Conservation (phyloP, 2,888 invertebrate species). For the Chamaedrilus cognettii region DNA sequence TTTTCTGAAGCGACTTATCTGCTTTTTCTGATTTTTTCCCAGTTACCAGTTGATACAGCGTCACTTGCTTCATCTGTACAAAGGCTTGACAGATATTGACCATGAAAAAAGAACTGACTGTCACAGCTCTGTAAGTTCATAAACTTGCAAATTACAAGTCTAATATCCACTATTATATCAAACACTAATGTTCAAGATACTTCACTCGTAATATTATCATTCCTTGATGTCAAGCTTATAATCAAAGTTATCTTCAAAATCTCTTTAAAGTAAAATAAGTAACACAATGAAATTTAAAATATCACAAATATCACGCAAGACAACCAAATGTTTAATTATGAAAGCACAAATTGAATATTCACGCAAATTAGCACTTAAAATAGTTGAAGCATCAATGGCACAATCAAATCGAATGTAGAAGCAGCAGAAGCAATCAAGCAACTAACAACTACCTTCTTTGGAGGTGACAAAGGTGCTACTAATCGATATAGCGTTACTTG, state of each 20-base stretch:
- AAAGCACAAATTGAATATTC: too few species aligned
- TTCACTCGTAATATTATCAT: too few species aligned
- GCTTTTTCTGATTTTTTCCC: neutral
- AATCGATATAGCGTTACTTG: conserved; percentile 11
- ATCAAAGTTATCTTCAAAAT: too few species aligned
- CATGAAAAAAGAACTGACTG: neutral
- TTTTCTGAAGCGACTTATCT: conserved; percentile 43
- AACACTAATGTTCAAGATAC: too few species aligned
- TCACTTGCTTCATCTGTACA: conserved; percentile 52
- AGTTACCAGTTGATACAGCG: conserved; percentile 36
- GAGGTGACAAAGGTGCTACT: neutral
- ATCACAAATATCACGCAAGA: too few species aligned
- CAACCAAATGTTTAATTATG: too few species aligned
- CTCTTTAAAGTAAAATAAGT: too few species aligned
- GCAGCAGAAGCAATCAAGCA: neutral
- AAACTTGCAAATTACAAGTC: neutral
- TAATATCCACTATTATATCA: neutral
- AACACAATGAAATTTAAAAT: too few species aligned
- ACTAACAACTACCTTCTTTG: neutral
- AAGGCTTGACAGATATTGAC: neutral
- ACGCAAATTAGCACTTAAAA: too few species aligned
- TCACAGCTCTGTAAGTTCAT: neutral
- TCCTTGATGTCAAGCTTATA: too few species aligned
- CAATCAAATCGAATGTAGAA: too few species aligned
- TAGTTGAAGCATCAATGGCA: too few species aligned